Evolutionary conservation across 2,113 vertebrate genomes (phyloP).

Genomic region (Tyrannus savana): DNA sequence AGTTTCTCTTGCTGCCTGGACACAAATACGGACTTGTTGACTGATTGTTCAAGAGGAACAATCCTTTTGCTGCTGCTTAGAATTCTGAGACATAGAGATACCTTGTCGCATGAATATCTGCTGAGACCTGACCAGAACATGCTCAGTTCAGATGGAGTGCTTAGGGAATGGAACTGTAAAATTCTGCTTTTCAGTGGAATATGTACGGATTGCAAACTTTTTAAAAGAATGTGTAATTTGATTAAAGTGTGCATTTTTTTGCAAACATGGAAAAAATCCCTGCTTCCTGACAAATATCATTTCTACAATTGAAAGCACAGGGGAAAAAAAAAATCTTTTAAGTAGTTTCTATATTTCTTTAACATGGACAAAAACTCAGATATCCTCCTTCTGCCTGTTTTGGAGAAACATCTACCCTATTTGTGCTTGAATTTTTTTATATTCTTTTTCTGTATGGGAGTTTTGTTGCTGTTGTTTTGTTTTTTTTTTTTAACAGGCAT

Average conservation of each 20-base stretch:
- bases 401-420: background rate
- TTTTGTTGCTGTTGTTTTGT: background rate
- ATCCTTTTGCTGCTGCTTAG: background rate
- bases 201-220: background rate
- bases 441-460: too few relatives aligned
- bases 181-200: background rate
- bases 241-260: background rate
- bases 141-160: background rate
- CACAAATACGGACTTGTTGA: rapidly evolving
- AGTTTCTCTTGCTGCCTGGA: background rate
- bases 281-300: background rate
- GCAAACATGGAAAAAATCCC: background rate
- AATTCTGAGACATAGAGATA: background rate
- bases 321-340: background rate
- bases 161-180: background rate
- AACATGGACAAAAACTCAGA: background rate
- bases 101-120: background rate
- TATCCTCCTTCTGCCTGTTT: background rate
- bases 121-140: background rate
- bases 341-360: background rate
- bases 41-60: background rate
- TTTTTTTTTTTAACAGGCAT: background rate
- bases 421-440: background rate
- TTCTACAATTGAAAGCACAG: background rate
- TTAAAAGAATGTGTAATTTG: background rate